These are phyloP conservation scores for Hydra vulgaris DNA, from an alignment of 30 jellyfish, hydroid and myxozoan genomes.

Conservation along the genomic window DNA sequence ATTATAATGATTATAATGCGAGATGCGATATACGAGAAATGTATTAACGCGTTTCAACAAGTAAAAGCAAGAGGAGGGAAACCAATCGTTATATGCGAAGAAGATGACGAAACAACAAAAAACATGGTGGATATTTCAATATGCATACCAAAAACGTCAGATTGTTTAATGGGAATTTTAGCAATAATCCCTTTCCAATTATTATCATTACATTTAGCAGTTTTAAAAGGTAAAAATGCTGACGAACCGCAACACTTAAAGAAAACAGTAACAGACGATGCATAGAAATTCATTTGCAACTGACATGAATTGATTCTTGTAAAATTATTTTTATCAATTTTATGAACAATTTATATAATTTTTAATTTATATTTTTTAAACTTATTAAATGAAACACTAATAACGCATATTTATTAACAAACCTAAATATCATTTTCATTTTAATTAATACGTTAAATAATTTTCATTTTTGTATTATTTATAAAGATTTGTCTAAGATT, in stretches of 20 bases:
- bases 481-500: too few relatives aligned
- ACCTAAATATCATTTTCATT: too few relatives aligned
- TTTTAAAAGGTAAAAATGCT: constrained; percentile 84
- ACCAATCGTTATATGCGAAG: constrained; percentile 83
- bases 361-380: too few relatives aligned
- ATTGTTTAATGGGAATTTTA: constrained; percentile 85
- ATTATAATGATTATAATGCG: constrained; percentile 69
- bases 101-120: constrained; percentile 81
- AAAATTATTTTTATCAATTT: too few relatives aligned
- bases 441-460: too few relatives aligned
- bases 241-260: background rate
- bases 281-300: too few relatives aligned
- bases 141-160: constrained; percentile 86
- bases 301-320: too few relatives aligned
- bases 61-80: constrained; percentile 92
- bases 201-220: constrained; percentile 89
- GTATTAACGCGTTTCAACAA: constrained; percentile 98
- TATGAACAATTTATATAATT: too few relatives aligned
- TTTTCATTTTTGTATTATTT: too few relatives aligned
- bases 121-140: constrained; percentile 50
- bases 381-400: too few relatives aligned
- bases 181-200: constrained; percentile 95
- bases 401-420: too few relatives aligned
- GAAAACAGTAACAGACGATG: background rate
- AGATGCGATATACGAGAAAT: constrained; percentile 41